Evolutionary conservation across 2,797 vertebrate species (phyloP), one percentile per base, ranked within the genome.

Genomic region (Melanotaenia parkinsoni): DNA sequence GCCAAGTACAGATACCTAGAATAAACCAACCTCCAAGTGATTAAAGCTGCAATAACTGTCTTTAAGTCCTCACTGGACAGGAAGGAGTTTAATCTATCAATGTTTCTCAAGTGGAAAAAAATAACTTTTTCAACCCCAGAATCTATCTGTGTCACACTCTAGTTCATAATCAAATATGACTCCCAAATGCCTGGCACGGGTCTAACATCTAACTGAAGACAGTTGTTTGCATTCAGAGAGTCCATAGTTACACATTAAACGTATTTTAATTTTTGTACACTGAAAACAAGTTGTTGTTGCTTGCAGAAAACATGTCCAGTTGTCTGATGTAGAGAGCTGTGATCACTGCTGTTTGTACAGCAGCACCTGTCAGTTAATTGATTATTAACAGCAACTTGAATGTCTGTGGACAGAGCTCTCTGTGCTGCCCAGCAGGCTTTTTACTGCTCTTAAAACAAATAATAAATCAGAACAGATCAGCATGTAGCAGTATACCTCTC

Each of bases 361-460:
- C 24, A 53, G 33, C 79, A 74, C 72, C 65, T 87, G 86, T 70
- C 77, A 71, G 50, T 33, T 70, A 80, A 92, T 92, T 89, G 84
- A 91, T 92, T 71, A 86, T 74, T 59, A 73, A 70, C 61, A 77
- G 69, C 74, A 85, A 72, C 84, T 81, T 76, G 67, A 70, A 80
- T 79, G 80, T 84, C 70, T 83, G 62, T 53, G 67, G 33, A 26
- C 32, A 47, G 75, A 63, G 60, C 57, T 68, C 70, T 30, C 56
- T 28, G 63, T 37, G 53, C 32, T 63, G 47, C 50, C 63, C 73
- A 40, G 30, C 32, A 3, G 47, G 45, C 33, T 43, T 40, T 83
- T 87, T 80, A 81, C 66, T 87, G 87, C 81, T 80, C 66, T 87
- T 86, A 37, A 88, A 91, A 90, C 86, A 89, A 85, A 71, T 22